These are phyloP conservation scores for Catharus ustulatus DNA, from an alignment of 2,797 vertebrate genomes.

Conservation along the genomic window DNA sequence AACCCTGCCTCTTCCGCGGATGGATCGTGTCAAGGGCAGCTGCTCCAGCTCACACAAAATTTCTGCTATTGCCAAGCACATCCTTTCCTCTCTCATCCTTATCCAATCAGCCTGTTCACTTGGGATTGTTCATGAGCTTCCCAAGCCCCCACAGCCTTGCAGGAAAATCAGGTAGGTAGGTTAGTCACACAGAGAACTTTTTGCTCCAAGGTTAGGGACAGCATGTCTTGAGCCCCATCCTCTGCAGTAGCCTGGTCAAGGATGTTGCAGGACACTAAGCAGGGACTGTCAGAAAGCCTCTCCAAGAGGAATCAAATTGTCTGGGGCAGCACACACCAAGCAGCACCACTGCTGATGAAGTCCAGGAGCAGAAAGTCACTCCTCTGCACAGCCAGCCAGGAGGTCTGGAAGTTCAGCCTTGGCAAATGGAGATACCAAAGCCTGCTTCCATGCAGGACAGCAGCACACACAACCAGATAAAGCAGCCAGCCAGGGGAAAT, in stretches of 20 bases:
- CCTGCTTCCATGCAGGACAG: background rate
- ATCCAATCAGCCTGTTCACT: background rate
- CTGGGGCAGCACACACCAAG: background rate
- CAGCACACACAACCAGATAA: background rate
- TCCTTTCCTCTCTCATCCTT: background rate
- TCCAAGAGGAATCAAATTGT: background rate
- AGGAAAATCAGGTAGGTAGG: background rate
- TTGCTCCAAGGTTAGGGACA: background rate
- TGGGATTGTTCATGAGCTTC: background rate
- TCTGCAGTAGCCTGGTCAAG: background rate
- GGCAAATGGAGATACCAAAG: background rate
- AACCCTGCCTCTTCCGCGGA: background rate
- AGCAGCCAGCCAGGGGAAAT: background rate
- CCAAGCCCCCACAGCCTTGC: background rate
- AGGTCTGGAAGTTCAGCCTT: background rate
- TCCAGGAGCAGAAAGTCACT: background rate
- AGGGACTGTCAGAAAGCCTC: background rate
- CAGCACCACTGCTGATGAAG: background rate
- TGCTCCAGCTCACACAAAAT: background rate
- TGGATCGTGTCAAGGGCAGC: fast-evolving
- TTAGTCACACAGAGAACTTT: background rate
- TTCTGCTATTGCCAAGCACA: background rate
- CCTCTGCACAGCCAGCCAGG: background rate
- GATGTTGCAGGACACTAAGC: background rate
- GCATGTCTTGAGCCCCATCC: fast-evolving